Evolutionary conservation across 2,797 vertebrate genomes (phyloP).

Genomic region (Crenichthys baileyi): DNA sequence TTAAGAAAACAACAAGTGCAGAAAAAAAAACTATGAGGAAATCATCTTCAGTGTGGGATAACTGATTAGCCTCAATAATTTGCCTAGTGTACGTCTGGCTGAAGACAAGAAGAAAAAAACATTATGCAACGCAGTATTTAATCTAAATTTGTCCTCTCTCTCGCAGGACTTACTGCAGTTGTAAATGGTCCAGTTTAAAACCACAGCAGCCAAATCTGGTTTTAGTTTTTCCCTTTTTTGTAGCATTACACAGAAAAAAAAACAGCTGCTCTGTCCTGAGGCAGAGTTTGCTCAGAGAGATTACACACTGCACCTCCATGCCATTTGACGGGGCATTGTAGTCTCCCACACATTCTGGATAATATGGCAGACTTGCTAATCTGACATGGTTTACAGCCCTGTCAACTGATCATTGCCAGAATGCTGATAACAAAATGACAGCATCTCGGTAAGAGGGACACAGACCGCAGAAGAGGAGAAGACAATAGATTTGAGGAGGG

Average conservation of each 20-base stretch:
- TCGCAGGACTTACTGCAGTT: constrained; percentile 17
- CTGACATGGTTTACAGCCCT: constrained; percentile 57
- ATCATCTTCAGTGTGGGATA: constrained; percentile 15
- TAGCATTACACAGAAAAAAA: constrained; percentile 30
- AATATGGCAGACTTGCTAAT: constrained; percentile 63
- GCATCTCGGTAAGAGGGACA: constrained; percentile 34
- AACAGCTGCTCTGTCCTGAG: constrained; percentile 58
- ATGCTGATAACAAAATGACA: constrained; percentile 53
- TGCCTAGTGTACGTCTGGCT: constrained; percentile 16
- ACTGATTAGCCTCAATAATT: constrained; percentile 38
- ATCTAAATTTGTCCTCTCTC: constrained; percentile 44
- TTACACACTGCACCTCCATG: constrained; percentile 58
- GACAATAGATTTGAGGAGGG: constrained; percentile 40
- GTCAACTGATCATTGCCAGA: constrained; percentile 57
- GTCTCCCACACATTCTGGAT: constrained; percentile 63
- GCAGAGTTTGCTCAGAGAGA: constrained; percentile 69
- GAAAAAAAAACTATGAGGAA: constrained; percentile 27
- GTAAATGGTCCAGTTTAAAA: constrained; percentile 11
- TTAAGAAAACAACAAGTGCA: constrained; percentile 28
- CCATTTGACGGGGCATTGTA: constrained; percentile 63
- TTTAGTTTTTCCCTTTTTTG: constrained; percentile 27
- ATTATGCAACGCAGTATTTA: constrained; percentile 45
- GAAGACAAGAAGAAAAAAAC: not conserved
- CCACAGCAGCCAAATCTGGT: constrained; percentile 9
- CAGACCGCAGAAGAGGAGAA: constrained; percentile 32